These are phyloP conservation scores for Shargacucullia verbasci DNA, from an alignment of 2,888 invertebrate genomes.

Conservation along the genomic window DNA sequence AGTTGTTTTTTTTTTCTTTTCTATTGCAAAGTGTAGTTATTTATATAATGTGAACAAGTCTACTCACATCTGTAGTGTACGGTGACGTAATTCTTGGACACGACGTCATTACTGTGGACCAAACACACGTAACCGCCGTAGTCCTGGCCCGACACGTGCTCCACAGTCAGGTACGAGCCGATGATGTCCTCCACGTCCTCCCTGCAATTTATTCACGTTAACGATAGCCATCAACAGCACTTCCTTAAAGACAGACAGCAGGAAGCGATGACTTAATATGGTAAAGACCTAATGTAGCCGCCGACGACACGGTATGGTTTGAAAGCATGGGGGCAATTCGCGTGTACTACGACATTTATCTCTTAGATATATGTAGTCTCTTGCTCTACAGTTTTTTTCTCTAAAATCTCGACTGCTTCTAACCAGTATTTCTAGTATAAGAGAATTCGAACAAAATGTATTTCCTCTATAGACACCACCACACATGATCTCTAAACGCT, in stretches of 20 bases:
- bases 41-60: conserved; percentile 5
- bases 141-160: conserved; percentile 89
- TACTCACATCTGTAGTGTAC: conserved; percentile 88
- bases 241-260: conserved; percentile 39
- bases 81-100: conserved; percentile 84
- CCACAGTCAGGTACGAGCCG: conserved; percentile 91
- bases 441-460: no score
- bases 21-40: no score
- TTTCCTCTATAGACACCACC: no score
- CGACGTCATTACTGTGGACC: conserved; percentile 90
- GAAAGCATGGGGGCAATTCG: no score
- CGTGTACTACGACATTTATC: no score
- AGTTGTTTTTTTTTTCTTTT: no score
- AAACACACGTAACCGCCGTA: conserved; percentile 92
- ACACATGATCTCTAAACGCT: no score
- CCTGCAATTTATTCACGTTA: conserved; percentile 79
- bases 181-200: conserved; percentile 92
- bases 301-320: conserved; percentile 8
- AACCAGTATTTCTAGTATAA: no score
- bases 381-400: no score
- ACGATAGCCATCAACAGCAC: conserved; percentile 8
- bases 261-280: conserved; percentile 36
- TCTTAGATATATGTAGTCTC: no score
- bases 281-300: conserved; percentile 20
- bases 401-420: no score